Base-by-base conservation (phyloP, 2,797 vertebrate genomes). In the Setipinna tenuifilis region DNA sequence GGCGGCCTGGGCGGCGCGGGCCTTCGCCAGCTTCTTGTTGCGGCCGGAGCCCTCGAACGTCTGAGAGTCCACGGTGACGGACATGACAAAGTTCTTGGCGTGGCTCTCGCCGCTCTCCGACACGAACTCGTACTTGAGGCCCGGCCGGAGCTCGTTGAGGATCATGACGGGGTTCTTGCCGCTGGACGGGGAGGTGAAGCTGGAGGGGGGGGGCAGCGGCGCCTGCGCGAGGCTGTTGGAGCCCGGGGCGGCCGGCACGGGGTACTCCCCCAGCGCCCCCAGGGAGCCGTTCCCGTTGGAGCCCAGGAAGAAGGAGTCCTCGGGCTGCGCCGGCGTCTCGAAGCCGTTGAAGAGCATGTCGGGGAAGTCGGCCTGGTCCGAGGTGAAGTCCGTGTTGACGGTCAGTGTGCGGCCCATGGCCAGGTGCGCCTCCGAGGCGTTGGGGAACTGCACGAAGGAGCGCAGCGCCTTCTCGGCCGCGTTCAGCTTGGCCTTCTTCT, bases 91-190 rank as follows among this genome's bases (percentile, higher is more conserved):
- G 95, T 97, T 99, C 92, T 99, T 99, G 90, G 98, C 98, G 0
- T 99, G 98, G 94, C 98, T 99, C 93, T 99, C 98, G 9, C 98
- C 98, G 0, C 98, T 99, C 92, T 99, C 98, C 0, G 98, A 99
- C 82, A 99, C 96, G 91, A 99, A 99, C 90, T 99, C 98, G 0
- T 99, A 99, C 91, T 98, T 99, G 75, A 99, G 96, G 2, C 98
- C 98, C 0, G 98, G 98, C 5, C 98, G 97, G 88, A 99, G 95
- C 94, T 99, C 98, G 0, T 99, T 99, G 88, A 99, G 94, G 93
- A 99, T 99, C 98, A 99, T 99, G 88, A 99, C 98, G 0, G 98
- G 98, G 91, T 99, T 99, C 95, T 99, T 99, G 82, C 98, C 98
- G 0, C 97, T 97, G 80, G 97, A 93, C 0, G 96, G 95, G 0